Conservation (phyloP, 2,797 vertebrate species). For the Rousettus madagascariensis region DNA sequence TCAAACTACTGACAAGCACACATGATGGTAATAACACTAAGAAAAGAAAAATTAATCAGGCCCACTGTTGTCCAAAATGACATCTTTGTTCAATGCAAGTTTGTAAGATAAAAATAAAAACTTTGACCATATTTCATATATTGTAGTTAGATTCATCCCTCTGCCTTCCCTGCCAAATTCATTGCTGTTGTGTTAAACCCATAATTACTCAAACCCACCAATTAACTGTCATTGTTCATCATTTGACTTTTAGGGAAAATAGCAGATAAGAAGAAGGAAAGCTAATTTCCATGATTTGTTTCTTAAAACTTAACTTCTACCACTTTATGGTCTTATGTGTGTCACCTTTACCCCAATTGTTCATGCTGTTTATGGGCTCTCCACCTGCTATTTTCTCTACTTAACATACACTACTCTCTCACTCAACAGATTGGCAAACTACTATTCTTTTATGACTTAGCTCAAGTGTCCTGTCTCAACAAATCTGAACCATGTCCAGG, state of each 20-base stretch:
- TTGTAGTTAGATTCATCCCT: neutral
- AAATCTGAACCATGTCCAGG: neutral
- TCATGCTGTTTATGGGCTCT: neutral
- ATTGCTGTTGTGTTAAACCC: neutral
- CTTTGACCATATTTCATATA: neutral
- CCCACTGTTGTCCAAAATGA: neutral
- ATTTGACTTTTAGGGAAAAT: conserved; percentile 9
- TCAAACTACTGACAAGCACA: neutral
- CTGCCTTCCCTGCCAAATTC: neutral
- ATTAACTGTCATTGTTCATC: neutral
- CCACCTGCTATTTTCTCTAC: neutral
- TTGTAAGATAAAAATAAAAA: neutral
- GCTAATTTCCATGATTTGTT: neutral
- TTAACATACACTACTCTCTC: neutral
- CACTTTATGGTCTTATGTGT: neutral
- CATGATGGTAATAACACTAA: neutral
- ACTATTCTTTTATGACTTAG: neutral
- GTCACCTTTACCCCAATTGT: neutral
- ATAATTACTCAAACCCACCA: neutral
- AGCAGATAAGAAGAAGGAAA: neutral
- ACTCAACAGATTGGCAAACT: neutral
- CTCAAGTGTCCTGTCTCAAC: neutral
- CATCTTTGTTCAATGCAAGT: neutral
- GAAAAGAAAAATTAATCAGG: neutral
- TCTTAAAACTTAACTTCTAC: neutral